Percentiles rank a stretch among this genome's conserved stretches.
phyloP scores from a whole-genome alignment of 1,140 invertebrate species.

The Zaprionus lachaisei region DNA sequence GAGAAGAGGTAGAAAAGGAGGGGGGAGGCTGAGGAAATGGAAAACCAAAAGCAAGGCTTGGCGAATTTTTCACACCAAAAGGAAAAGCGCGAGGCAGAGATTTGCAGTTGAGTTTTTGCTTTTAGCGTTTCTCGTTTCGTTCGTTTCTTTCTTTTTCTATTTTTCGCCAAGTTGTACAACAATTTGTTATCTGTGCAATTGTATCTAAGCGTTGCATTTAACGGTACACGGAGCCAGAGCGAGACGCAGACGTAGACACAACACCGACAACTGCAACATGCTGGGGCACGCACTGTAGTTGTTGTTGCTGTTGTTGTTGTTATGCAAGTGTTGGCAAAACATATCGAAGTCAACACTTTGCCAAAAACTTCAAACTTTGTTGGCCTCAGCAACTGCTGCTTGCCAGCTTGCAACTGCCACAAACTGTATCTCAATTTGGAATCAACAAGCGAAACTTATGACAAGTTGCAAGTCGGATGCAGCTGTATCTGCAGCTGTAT shows the following conservation, averaged over 20 bases:
- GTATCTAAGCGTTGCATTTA: conserved; percentile 77
- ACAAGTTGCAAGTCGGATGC: conserved; percentile 22
- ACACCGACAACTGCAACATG: conserved; percentile 22
- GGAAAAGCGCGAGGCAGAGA: conserved; percentile 43
- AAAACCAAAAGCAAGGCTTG: conserved; percentile 48
- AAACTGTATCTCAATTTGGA: conserved; percentile 42
- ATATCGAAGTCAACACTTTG: conserved; percentile 63
- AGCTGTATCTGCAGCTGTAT: conserved; percentile 24
- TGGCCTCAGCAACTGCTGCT: conserved; percentile 31
- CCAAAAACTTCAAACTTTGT: conserved; percentile 64
- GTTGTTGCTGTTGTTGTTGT: conserved; percentile 41
- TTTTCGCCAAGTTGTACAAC: conserved; percentile 66
- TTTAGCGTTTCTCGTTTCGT: conserved; percentile 23
- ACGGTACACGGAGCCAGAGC: conserved; percentile 54
- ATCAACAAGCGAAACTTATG: conserved; percentile 45
- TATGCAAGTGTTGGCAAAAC: conserved; percentile 70
- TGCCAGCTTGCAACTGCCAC: conserved; percentile 13
- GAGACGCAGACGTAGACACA: not conserved
- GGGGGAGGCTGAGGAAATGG: conserved; percentile 1
- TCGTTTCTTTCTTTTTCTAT: not conserved
- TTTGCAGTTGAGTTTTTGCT: conserved; percentile 39
- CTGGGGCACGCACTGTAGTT: conserved; percentile 50
- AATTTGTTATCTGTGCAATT: conserved; percentile 74
- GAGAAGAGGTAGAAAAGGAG: not conserved
- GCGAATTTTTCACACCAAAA: conserved; percentile 59